These are phyloP conservation scores for Leucophenga varia DNA, from an alignment of 1,140 invertebrate genomes.

Conservation along the genomic window DNA sequence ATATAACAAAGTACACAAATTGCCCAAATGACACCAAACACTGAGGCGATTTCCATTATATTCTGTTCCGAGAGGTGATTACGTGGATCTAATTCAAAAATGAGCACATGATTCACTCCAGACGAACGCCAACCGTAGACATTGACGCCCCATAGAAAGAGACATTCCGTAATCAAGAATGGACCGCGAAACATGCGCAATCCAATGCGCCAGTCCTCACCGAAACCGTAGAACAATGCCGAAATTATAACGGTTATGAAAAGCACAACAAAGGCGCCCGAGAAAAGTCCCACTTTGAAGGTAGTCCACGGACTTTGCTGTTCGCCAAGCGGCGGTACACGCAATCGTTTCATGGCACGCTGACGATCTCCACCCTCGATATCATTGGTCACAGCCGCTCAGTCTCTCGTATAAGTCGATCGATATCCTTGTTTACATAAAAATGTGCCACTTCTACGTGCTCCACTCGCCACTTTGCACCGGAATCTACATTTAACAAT, in stretches of 20 bases:
- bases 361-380: slow-evolving; percentile 82
- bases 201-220: slow-evolving; percentile 58
- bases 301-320: slow-evolving; percentile 81
- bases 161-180: slow-evolving; percentile 78
- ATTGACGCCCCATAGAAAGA: slow-evolving; percentile 87
- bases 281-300: slow-evolving; percentile 81
- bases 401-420: slow-evolving; percentile 81
- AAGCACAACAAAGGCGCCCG: slow-evolving; percentile 79
- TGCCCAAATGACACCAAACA: slow-evolving; percentile 84
- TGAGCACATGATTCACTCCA: slow-evolving; percentile 83
- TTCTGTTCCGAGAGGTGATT: slow-evolving; percentile 86
- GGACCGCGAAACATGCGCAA: slow-evolving; percentile 79
- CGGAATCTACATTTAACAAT: slow-evolving; percentile 62
- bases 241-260: slow-evolving; percentile 72
- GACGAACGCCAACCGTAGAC: slow-evolving; percentile 87
- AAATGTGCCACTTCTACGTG: slow-evolving; percentile 83
- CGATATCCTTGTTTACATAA: slow-evolving; percentile 85
- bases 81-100: slow-evolving; percentile 89
- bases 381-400: slow-evolving; percentile 79
- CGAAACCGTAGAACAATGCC: slow-evolving; percentile 59
- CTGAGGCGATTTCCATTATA: slow-evolving; percentile 82
- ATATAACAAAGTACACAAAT: slow-evolving; percentile 67
- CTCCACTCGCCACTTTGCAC: slow-evolving; percentile 73
- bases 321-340: slow-evolving; percentile 85
- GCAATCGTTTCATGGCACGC: slow-evolving; percentile 80